Evolutionary conservation across 2,797 vertebrate species (phyloP), one percentile per base, ranked within the genome.

Genomic region (Etheostoma perlongum): DNA sequence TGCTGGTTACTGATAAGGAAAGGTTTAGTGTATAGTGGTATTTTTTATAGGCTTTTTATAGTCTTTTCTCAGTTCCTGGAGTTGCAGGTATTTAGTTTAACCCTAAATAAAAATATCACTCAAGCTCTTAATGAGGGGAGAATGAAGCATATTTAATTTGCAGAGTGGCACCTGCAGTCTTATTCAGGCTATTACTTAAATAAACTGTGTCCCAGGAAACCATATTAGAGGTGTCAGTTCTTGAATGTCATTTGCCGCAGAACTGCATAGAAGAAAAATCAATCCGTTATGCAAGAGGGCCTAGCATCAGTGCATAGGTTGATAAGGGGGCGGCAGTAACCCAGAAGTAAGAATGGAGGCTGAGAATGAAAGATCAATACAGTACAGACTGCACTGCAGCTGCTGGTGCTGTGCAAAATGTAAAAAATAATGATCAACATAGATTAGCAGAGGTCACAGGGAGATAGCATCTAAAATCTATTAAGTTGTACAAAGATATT

Each of bases 191-290:
- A 67, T 85, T 76, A 84, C 27, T 51, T 57, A 62, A 84, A 82
- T 72, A 85, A 82, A 79, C 70, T 44, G 19, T 21, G 14, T 82
- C 72, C 55, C 72, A 53, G 58, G 52, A 40, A 73, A 72, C 33
- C 66, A 52, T 76, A 82, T 82, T 74, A 85, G 61, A 78, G 49
- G 70, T 79, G 68, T 78, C 66, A 74, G 21, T 60, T 84, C 70
- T 74, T 78, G 72, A 89, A 84, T 86, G 65, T 86, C 76, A 88
- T 86, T 84, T 66, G 61, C 73, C 0, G 44, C 59, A 76, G 63
- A 78, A 63, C 59, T 18, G 48, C 67, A 51, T 81, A 51, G 80
- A 78, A 74, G 47, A 65, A 84, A 83, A 90, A 87, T 87, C 75
- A 52, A 83, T 90, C 19, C 1, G 42, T 83, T 84, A 78, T 73